Evolutionary conservation across 2,888 invertebrate genomes (phyloP).

Genomic region (Troglohyphantes excavatus): DNA sequence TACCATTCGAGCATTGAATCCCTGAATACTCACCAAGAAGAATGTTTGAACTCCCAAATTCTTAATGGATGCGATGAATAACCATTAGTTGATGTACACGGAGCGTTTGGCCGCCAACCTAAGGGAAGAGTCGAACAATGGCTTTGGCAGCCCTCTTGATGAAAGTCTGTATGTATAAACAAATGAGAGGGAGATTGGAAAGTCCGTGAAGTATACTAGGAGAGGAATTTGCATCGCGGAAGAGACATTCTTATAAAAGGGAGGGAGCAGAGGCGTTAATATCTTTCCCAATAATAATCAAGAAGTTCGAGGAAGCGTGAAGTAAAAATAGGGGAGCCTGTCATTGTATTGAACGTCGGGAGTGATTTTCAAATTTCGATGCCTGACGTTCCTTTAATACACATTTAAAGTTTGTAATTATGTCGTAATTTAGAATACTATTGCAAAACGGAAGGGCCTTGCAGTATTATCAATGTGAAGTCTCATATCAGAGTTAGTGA

Average conservation of each 20-base stretch:
- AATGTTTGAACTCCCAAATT: conserved; percentile 59
- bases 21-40: conserved; percentile 43
- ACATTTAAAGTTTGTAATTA: too few relatives aligned
- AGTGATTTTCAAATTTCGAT: too few relatives aligned
- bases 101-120: conserved; percentile 14
- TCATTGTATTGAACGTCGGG: too few relatives aligned
- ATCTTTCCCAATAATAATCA: not conserved
- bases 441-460: too few relatives aligned
- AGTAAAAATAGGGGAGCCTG: not conserved
- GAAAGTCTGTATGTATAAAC: conserved; percentile 44
- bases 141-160: conserved; percentile 2
- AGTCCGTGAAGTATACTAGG: conserved; percentile 32
- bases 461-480: too few relatives aligned
- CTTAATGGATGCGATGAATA: conserved; percentile 68
- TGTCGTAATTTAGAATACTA: too few relatives aligned
- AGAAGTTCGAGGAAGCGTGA: not conserved
- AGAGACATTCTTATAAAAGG: not conserved
- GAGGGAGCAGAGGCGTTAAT: not conserved
- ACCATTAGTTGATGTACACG: conserved; percentile 53
- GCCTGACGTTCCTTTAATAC: too few relatives aligned
- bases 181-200: conserved; percentile 52
- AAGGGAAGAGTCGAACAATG: conserved; percentile 37
- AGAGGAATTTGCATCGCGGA: conserved; percentile 32
- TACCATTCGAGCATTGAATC: conserved; percentile 45
- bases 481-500: too few relatives aligned